Conservation (phyloP, 2,113 vertebrate species). For the Callorhinus ursinus region DNA sequence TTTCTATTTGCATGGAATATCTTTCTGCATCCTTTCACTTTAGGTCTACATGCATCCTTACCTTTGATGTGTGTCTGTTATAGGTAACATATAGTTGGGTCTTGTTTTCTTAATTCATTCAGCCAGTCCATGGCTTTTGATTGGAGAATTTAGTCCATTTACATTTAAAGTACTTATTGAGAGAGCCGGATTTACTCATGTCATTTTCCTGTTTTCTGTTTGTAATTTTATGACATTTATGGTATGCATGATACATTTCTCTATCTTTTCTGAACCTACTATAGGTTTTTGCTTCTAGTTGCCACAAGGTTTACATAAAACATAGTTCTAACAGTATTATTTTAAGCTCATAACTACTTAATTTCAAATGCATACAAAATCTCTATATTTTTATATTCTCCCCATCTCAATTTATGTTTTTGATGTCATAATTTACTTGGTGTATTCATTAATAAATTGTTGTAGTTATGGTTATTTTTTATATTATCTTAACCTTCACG, state of each 20-base stretch:
- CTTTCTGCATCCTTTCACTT: neutral
- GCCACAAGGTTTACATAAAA: neutral
- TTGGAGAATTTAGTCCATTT: neutral
- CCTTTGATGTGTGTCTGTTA: neutral
- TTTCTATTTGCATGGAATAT: neutral
- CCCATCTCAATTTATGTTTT: neutral
- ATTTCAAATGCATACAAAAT: neutral
- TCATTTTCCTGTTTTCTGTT: neutral
- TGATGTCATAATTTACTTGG: neutral
- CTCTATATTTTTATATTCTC: neutral
- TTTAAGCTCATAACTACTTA: neutral
- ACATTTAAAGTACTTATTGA: neutral
- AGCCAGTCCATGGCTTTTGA: neutral
- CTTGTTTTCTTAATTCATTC: neutral
- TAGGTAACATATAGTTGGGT: neutral
- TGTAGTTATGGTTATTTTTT: neutral
- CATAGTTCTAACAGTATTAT: neutral
- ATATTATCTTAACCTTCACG: neutral
- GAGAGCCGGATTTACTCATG: neutral
- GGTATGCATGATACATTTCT: neutral
- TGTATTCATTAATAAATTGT: neutral
- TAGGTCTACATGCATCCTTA: neutral
- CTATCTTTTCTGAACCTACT: neutral
- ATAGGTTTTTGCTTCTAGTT: neutral
- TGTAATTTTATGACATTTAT: neutral